Evolutionary conservation across 2,888 invertebrate genomes (phyloP), one percentile per base, ranked within the genome.

Genomic region (Watsonalla cultraria): DNA sequence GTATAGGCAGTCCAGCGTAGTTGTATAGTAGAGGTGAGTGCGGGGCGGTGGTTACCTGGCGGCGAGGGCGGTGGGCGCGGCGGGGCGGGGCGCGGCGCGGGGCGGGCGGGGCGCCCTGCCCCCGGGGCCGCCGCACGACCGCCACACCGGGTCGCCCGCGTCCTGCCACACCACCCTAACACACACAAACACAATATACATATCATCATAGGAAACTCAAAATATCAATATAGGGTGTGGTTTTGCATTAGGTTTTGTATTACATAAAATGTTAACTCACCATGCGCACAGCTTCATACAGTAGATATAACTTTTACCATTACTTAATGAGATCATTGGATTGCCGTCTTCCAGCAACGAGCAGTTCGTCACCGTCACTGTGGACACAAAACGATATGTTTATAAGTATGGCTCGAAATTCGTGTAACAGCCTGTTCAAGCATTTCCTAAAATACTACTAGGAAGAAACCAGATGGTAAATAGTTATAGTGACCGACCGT

Each of bases 251-350:
- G n/a, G n/a, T n/a, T n/a, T n/a, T n/a, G n/a, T n/a, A n/a, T n/a
- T n/a, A n/a, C 9, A 46, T 34, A 4, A 35, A 6, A 13, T 9
- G 9, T 51, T 15, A 65, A 82, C 86, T 91, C 86, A 94, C 97
- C 96, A 95, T 6, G 94, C 92, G 70, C 93, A 93, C 72, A 98
- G 90, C 72, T 95, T 94, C 62, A 93, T 90, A 65, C 95, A 95
- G 80, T 95, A 98, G 55, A 96, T 94, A 74, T 95, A 98, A 2
- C 97, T 95, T 76, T 95, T 94, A 33, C 97, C 96, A 75, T 95
- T 96, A 39, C 94, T 95, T 42, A 98, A 92, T n/a, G 95, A 93
- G 61, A 98, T 91, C 75, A 97, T 92, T 0, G 98, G 97, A 74
- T 94, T 93, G 34, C 96, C 96, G 59, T 95, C 93, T 59, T 96